Percentiles rank a stretch among this genome's conserved stretches.
Conservation (phyloP, 1,140 invertebrate genomes). For the Cotesia typhae region DNA sequence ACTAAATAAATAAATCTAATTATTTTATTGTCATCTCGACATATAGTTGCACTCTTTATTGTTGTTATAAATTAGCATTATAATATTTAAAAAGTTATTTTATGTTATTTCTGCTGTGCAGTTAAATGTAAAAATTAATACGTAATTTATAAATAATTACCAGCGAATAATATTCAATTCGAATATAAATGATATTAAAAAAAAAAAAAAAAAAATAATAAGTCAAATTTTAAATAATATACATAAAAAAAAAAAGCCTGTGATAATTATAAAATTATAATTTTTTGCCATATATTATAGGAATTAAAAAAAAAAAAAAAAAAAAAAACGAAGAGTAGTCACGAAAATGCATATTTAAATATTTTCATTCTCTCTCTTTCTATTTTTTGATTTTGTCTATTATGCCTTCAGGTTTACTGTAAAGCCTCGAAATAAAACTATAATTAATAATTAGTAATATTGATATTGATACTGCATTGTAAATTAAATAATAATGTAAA, state of each 20-base stretch:
- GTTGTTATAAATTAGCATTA: too few relatives aligned
- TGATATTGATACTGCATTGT: background rate
- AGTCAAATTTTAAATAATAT: slow-evolving; percentile 25
- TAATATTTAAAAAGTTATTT: too few relatives aligned
- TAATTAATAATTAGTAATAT: background rate
- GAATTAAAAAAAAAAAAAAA: slow-evolving; percentile 6
- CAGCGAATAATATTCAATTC: too few relatives aligned
- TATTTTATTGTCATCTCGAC: too few relatives aligned
- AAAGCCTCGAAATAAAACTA: background rate
- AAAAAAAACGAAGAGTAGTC: slow-evolving; percentile 30
- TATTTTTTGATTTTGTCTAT: slow-evolving; percentile 18
- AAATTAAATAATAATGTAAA: slow-evolving; percentile 2
- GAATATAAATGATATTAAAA: too few relatives aligned
- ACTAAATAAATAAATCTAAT: too few relatives aligned
- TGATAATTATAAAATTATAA: slow-evolving; percentile 45
- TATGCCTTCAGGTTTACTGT: background rate
- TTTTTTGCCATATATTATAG: slow-evolving; percentile 41
- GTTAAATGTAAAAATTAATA: too few relatives aligned
- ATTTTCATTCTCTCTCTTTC: slow-evolving; percentile 21
- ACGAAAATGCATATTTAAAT: slow-evolving; percentile 19
- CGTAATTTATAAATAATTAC: too few relatives aligned
- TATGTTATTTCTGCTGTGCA: too few relatives aligned
- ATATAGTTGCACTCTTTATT: too few relatives aligned
- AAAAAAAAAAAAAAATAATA: slow-evolving; percentile 35
- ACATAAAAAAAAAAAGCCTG: slow-evolving; percentile 43